A percentile compares a stretch with the other conserved stretches of the same genome.
These are phyloP conservation scores for Ciconia maguari DNA, from an alignment of 2,113 vertebrate species.

Conservation along the genomic window DNA sequence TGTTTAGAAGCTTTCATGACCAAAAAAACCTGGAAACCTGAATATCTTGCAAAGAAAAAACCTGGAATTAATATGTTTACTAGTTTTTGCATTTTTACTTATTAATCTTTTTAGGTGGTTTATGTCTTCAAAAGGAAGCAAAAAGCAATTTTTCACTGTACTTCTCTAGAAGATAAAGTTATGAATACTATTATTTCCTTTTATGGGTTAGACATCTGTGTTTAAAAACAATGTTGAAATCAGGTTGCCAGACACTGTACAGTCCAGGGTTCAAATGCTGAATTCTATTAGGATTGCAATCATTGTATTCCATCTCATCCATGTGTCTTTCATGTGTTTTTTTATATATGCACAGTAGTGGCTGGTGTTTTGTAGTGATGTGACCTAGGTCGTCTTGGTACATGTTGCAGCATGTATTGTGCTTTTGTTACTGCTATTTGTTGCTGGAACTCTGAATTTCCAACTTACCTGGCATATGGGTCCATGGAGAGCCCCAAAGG, in stretches of 20 bases:
- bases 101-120: not conserved
- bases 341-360: not conserved
- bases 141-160: not conserved
- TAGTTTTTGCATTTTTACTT: not conserved
- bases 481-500: not conserved
- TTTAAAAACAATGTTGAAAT: not conserved
- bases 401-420: rapidly evolving
- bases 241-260: not conserved
- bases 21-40: not conserved
- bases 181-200: not conserved
- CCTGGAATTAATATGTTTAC: not conserved
- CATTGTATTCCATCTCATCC: not conserved
- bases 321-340: not conserved
- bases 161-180: not conserved
- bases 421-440: not conserved
- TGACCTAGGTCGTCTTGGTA: not conserved
- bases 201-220: not conserved
- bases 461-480: not conserved
- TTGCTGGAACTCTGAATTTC: not conserved
- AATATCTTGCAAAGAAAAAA: not conserved
- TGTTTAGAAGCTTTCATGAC: not conserved
- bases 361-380: not conserved
- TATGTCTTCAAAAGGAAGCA: not conserved
- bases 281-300: not conserved
- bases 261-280: not conserved